Percentiles rank a stretch among this genome's conserved stretches.
Conservation (phyloP, 2,797 vertebrate genomes). For the Sphaeramia orbicularis region DNA sequence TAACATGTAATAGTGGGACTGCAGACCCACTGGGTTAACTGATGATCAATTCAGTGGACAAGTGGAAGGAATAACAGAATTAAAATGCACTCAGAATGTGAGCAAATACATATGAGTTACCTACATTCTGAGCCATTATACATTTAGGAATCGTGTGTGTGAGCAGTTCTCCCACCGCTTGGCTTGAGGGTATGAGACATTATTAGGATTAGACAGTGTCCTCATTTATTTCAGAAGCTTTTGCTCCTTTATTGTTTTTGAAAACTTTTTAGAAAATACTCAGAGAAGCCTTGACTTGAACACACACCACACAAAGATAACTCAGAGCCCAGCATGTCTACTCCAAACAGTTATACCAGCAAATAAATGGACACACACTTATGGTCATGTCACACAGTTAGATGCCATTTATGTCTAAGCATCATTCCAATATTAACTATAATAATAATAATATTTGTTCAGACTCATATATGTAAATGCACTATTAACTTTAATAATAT, state of each 20-base stretch:
- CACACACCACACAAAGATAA: not conserved
- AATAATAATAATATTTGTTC: too few species aligned
- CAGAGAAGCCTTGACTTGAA: not conserved
- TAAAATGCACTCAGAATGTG: not conserved
- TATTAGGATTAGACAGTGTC: not conserved
- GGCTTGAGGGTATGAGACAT: not conserved
- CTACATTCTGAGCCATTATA: not conserved
- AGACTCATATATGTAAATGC: too few species aligned
- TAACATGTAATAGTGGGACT: constrained; percentile 6
- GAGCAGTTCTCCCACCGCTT: not conserved
- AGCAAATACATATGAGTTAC: not conserved
- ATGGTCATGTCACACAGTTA: constrained; percentile 26
- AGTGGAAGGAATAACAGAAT: not conserved
- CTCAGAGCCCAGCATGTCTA: constrained; percentile 25
- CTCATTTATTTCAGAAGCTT: not conserved
- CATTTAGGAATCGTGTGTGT: not conserved
- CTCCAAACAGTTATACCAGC: constrained; percentile 9
- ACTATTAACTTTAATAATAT: too few species aligned
- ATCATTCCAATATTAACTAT: too few species aligned
- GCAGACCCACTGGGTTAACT: not conserved
- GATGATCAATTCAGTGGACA: not conserved
- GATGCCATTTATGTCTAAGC: not conserved
- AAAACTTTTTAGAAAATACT: not conserved
- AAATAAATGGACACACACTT: not conserved
- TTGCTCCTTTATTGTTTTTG: not conserved